Percentiles rank a stretch among this genome's conserved stretches.
Conservation (phyloP, 2,113 vertebrate species). For the Chamaetylas fuelleborni region DNA sequence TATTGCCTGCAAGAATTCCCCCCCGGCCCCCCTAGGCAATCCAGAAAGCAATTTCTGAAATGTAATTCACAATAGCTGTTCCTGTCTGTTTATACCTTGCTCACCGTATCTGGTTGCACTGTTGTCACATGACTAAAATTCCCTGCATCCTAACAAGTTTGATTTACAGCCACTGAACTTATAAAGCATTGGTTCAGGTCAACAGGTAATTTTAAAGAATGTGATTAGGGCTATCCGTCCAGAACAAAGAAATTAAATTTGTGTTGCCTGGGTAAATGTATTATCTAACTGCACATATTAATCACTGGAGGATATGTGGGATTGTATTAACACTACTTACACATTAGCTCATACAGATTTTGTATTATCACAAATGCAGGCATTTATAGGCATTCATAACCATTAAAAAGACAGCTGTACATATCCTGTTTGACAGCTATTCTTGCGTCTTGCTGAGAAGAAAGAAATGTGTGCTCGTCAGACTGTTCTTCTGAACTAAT, state of each 20-base stretch:
- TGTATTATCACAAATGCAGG: not conserved
- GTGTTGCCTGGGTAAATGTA: not conserved
- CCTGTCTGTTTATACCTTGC: not conserved
- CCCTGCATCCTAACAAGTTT: not conserved
- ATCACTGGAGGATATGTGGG: not conserved
- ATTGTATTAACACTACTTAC: not conserved
- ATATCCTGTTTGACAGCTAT: not conserved
- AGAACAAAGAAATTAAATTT: not conserved
- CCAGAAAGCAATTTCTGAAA: not conserved
- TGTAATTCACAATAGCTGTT: not conserved
- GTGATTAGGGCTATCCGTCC: not conserved
- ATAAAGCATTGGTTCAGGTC: not conserved
- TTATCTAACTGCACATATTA: not conserved
- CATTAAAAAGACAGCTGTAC: not conserved
- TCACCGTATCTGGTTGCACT: not conserved
- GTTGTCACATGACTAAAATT: not conserved
- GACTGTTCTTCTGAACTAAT: not conserved
- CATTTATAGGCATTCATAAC: not conserved
- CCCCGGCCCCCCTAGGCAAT: accelerated
- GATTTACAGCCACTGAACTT: not conserved
- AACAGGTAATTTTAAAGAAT: not conserved
- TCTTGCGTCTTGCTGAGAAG: not conserved
- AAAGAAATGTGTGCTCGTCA: not conserved
- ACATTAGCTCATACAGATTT: not conserved
- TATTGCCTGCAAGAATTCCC: not conserved